Evolutionary conservation across 2,888 invertebrate genomes (phyloP).

Genomic region (Phyto melanocephala): DNA sequence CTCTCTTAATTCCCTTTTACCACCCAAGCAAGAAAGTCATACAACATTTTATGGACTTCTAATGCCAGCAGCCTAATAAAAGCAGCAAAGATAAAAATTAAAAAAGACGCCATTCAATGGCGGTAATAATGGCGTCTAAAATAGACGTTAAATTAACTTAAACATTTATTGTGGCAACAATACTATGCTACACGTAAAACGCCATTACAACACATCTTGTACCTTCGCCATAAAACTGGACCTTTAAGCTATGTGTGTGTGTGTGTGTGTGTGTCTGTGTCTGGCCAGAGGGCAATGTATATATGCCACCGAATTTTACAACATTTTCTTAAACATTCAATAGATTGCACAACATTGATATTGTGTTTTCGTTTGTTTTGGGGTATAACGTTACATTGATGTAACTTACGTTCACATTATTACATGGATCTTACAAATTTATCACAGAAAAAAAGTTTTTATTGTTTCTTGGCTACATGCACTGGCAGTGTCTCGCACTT

Average conservation of each 20-base stretch:
- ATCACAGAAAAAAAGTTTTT: conserved; percentile 40
- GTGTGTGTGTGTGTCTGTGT: not conserved
- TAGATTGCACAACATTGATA: conserved; percentile 49
- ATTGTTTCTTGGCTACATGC: conserved; percentile 20
- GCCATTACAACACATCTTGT: not conserved
- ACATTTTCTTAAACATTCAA: conserved; percentile 33
- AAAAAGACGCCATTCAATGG: conserved; percentile 76
- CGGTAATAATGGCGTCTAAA: conserved; percentile 74
- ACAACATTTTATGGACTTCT: conserved; percentile 40
- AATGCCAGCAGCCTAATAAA: conserved; percentile 39
- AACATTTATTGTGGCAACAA: conserved; percentile 48
- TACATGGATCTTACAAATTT: conserved; percentile 33
- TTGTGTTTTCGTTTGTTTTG: not conserved
- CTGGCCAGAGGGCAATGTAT: not conserved
- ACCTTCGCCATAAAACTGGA: conserved; percentile 50
- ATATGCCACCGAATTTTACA: conserved; percentile 31
- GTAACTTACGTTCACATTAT: conserved; percentile 3
- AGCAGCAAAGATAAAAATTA: conserved; percentile 72
- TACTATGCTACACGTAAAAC: conserved; percentile 15
- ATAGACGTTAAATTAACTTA: conserved; percentile 67
- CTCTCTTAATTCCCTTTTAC: not conserved
- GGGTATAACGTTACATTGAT: not conserved
- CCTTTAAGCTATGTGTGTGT: conserved; percentile 24
- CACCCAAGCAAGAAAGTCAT: not conserved
- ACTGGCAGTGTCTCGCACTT: not conserved